Percentiles rank a stretch among this genome's conserved stretches.
phyloP scores from a whole-genome alignment of 2,797 vertebrate genomes.

The Danio tinwini region DNA sequence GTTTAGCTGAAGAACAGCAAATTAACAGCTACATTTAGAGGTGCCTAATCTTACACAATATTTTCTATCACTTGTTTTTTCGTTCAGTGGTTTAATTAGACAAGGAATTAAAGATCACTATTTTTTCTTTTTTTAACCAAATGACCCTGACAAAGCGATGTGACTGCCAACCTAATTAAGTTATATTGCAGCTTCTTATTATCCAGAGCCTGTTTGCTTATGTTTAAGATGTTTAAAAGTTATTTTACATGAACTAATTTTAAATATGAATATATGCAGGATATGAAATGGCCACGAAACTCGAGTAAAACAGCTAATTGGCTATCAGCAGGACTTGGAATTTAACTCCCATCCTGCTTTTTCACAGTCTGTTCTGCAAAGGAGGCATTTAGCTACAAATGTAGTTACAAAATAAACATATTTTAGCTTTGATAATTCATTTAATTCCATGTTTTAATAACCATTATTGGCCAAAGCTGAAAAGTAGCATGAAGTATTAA shows the following conservation, averaged over 20 bases:
- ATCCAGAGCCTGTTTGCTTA: not conserved
- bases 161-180: not conserved
- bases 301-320: not conserved
- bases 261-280: not conserved
- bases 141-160: not conserved
- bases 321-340: not conserved
- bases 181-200: not conserved
- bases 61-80: not conserved
- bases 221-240: not conserved
- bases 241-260: not conserved
- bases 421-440: slow-evolving; percentile 5
- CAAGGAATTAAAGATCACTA: not conserved
- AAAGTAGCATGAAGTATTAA: not conserved
- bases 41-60: not conserved
- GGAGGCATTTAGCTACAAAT: not conserved
- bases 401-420: not conserved
- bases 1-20: slow-evolving; percentile 1
- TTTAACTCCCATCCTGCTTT: not conserved
- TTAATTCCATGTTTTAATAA: not conserved
- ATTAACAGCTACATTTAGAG: not conserved
- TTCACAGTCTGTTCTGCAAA: not conserved
- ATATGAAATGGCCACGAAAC: not conserved
- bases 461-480: not conserved
- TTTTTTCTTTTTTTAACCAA: no score
- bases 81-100: slow-evolving; percentile 6